phyloP scores from a whole-genome alignment of 2,888 invertebrate genomes.

The Myathropa florea region DNA sequence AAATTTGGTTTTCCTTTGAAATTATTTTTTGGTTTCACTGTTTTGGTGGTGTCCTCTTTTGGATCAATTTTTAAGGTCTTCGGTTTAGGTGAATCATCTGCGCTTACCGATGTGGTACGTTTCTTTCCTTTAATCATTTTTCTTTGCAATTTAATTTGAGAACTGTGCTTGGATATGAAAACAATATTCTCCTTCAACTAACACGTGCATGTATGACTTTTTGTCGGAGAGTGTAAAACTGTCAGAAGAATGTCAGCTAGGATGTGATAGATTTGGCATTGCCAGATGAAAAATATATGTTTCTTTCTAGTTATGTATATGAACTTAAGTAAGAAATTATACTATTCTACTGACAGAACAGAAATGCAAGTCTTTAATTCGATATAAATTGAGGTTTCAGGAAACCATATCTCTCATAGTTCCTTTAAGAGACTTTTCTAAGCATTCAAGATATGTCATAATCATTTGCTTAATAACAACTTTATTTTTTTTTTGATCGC shows the following conservation, averaged over 20 bases:
- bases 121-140: conserved; percentile 66
- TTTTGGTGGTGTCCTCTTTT: background rate
- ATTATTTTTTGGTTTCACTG: background rate
- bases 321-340: too few relatives aligned
- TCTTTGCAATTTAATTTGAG: background rate
- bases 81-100: conserved; percentile 30
- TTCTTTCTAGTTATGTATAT: background rate
- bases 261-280: background rate
- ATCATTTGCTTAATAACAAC: too few relatives aligned
- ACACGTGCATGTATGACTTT: conserved; percentile 41
- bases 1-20: conserved; percentile 12
- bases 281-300: background rate
- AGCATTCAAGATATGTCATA: too few relatives aligned
- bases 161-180: background rate
- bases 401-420: too few relatives aligned
- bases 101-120: conserved; percentile 14
- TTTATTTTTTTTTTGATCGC: too few relatives aligned
- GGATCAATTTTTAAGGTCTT: conserved; percentile 41
- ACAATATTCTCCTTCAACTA: background rate
- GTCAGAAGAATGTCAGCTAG: background rate
- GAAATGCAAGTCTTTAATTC: too few relatives aligned
- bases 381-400: too few relatives aligned
- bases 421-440: too few relatives aligned
- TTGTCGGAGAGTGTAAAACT: background rate
- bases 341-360: too few relatives aligned